These are phyloP conservation scores for Drosophila greeni DNA, from an alignment of 2,888 invertebrate species.

Conservation along the genomic window DNA sequence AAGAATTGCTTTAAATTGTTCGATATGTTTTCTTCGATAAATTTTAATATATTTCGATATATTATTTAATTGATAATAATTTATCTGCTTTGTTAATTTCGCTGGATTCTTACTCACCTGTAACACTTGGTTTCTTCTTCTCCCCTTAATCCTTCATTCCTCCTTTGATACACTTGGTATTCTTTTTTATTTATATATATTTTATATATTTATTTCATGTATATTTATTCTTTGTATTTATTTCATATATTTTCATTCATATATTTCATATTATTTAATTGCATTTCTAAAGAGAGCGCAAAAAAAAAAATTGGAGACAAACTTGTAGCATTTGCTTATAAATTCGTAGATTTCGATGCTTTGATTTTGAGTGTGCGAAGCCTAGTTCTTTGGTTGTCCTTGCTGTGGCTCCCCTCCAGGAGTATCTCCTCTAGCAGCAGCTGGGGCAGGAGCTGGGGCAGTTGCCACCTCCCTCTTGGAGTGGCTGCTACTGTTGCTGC, in stretches of 20 bases:
- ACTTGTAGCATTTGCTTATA: conserved; percentile 35
- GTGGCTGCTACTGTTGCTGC: conserved; percentile 19
- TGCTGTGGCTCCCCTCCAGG: conserved; percentile 7
- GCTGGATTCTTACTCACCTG: neutral
- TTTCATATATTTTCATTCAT: neutral
- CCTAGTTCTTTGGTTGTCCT: conserved; percentile 2
- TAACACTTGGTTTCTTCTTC: too few species aligned
- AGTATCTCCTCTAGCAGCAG: neutral
- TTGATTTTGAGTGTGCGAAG: conserved; percentile 15
- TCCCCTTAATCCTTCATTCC: neutral
- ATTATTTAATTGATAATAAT: neutral
- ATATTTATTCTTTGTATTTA: neutral
- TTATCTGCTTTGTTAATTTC: neutral
- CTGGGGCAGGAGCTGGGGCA: neutral
- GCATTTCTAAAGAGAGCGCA: conserved; percentile 35
- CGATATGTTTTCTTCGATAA: neutral
- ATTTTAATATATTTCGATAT: neutral
- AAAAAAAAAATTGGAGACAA: conserved; percentile 49
- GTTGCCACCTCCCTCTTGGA: conserved; percentile 20
- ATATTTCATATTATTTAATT: conserved; percentile 30
- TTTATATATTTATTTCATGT: neutral
- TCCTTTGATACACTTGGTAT: neutral
- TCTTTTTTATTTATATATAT: neutral
- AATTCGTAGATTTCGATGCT: conserved; percentile 58
- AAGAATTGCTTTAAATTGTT: neutral